Percentiles rank a stretch among this genome's conserved stretches.
phyloP scores from a whole-genome alignment of 2,113 vertebrate species.

The rat (Rattus norvegicus) region DNA sequence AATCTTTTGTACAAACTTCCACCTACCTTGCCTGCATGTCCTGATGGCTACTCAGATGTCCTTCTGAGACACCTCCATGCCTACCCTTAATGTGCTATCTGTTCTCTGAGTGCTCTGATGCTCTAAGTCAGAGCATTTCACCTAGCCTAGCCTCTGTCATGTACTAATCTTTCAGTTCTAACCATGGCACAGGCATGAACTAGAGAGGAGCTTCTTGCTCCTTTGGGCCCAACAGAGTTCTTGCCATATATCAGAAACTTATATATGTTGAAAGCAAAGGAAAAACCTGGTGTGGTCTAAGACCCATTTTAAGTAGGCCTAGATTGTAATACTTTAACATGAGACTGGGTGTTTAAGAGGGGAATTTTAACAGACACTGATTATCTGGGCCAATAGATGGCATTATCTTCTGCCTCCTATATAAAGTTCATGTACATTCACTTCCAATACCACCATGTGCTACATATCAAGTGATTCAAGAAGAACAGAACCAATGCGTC shows the following conservation, averaged over 20 bases:
- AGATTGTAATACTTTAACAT: not conserved
- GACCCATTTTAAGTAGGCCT: not conserved
- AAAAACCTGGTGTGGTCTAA: not conserved
- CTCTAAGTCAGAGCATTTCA: not conserved
- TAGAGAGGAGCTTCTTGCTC: too few relatives aligned
- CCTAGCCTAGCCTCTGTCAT: not conserved
- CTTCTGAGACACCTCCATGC: not conserved
- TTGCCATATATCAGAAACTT: not conserved
- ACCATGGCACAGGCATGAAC: too few relatives aligned
- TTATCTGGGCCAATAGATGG: not conserved
- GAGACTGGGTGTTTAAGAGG: not conserved
- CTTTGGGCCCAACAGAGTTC: not conserved
- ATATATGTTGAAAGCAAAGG: not conserved
- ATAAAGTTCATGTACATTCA: not conserved
- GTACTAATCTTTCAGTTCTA: not conserved
- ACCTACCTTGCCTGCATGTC: not conserved
- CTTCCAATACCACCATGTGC: not conserved
- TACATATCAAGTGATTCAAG: too few relatives aligned
- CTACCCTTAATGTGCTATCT: too few relatives aligned
- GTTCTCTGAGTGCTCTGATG: not conserved
- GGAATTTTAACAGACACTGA: not conserved
- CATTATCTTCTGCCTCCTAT: not conserved
- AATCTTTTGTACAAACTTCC: not conserved
- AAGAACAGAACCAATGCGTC: not conserved
- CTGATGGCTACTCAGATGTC: not conserved